phyloP scores from a whole-genome alignment of 2,888 invertebrate genomes.

The Tuberolachnus salignus region DNA sequence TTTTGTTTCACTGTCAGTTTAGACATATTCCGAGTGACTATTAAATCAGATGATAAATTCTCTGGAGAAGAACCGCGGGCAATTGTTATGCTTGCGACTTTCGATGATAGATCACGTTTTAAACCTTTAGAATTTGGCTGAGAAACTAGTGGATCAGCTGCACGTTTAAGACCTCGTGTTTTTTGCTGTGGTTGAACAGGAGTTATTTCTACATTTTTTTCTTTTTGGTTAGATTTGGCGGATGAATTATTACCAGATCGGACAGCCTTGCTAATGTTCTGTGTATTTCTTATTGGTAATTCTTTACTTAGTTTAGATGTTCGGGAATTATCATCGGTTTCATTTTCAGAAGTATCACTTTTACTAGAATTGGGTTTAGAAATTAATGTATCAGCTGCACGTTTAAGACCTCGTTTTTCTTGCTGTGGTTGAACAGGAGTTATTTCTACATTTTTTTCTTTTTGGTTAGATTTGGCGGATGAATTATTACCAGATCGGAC shows the following conservation, averaged over 20 bases:
- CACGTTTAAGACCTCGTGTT: slow-evolving; percentile 28
- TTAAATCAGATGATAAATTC: background rate
- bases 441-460: slow-evolving; percentile 11
- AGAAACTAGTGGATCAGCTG: slow-evolving; percentile 9
- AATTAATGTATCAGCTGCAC: background rate
- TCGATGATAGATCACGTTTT: slow-evolving; percentile 30
- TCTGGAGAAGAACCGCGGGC: background rate
- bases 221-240: background rate
- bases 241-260: background rate
- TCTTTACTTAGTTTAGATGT: too few species aligned
- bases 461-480: background rate
- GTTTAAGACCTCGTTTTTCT: slow-evolving; percentile 24
- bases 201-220: background rate
- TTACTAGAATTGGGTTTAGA: too few species aligned
- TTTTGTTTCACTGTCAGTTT: slow-evolving; percentile 7
- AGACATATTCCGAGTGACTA: slow-evolving; percentile 13
- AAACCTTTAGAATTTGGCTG: slow-evolving; percentile 11
- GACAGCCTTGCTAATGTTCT: background rate
- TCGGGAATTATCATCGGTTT: too few species aligned
- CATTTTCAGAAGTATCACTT: too few species aligned
- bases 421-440: background rate
- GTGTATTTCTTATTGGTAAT: too few species aligned
- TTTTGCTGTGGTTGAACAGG: background rate
- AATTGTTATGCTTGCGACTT: background rate
- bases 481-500: background rate